Evolutionary conservation across 2,113 vertebrate genomes (phyloP).

Genomic region (Panurus biarmicus): DNA sequence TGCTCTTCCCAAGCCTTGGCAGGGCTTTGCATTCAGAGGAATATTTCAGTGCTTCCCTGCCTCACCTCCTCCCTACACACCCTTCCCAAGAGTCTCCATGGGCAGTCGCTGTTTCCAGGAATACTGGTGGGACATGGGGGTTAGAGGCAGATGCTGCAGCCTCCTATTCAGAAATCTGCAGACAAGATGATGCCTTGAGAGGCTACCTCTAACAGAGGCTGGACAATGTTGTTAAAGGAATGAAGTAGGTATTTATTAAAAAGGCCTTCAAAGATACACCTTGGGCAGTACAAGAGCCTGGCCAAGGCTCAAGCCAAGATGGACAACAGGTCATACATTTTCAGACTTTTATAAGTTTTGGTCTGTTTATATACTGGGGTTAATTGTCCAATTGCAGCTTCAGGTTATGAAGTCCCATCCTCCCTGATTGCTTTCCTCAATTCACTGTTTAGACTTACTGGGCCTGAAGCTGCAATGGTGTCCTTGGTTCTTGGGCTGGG

Average conservation of each 20-base stretch:
- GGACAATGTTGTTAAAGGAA: not conserved
- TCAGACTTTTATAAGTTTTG: not conserved
- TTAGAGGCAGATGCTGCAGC: not conserved
- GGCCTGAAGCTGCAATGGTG: not conserved
- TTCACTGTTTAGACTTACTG: not conserved
- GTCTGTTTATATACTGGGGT: not conserved
- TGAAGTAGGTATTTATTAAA: not conserved
- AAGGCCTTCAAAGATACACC: not conserved
- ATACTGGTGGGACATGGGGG: rapidly evolving
- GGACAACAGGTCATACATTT: rapidly evolving
- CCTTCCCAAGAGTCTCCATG: not conserved
- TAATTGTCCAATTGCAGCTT: not conserved
- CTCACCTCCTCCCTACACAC: rapidly evolving
- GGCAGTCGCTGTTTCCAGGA: not conserved
- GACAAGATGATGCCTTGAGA: not conserved
- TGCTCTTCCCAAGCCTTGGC: not conserved
- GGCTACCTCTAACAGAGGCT: not conserved
- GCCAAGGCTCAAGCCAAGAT: not conserved
- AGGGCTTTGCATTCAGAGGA: not conserved
- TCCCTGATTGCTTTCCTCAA: not conserved
- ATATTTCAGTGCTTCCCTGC: not conserved
- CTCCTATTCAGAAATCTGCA: not conserved
- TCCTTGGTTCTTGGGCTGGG: not conserved
- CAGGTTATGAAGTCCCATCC: not conserved
- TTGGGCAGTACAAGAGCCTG: no score